Evolutionary conservation across 1,140 invertebrate species (phyloP), one percentile per base, ranked within the genome.

Genomic region (Mactra quadrangularis): DNA sequence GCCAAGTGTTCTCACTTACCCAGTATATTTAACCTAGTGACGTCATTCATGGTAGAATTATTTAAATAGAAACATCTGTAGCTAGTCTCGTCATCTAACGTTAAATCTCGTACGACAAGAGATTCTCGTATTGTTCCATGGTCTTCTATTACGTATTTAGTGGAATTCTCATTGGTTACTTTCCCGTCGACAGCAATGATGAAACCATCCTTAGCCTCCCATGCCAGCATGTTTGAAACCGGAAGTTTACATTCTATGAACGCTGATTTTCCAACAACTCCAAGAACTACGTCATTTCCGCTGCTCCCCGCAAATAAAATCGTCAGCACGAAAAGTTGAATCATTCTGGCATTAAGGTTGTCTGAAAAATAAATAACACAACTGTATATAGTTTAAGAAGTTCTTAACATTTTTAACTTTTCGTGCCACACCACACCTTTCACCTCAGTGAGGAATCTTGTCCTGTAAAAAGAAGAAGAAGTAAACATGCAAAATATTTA

Each of bases 1-100:
- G n/a, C n/a, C n/a, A n/a, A n/a, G n/a, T n/a, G n/a, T n/a, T n/a
- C n/a, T n/a, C n/a, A 82, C 77, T 77, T 85, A 87, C 87, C 87
- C 7, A 87, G 41, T 35, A 87, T 76, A 57, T 76, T 87, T 15
- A 87, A 76, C 27, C 83, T 81, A 17, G 85, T 83, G 13, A 35
- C 50, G 9, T 87, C 50, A 27, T 53, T 76, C 4, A 38, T 53
- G 1, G 17, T 15, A 4, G 38, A 4, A 41, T 85, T 64, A 13
- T 68, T 59, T 6, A 86, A 19, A 19, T 87, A 82, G 66, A 70
- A 84, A 57, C 87, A 87, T 31, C 53, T 53, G 22, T 84, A 87
- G 11, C 41, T 29, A 19, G 79, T 83, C 29, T 87, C 85, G 22
- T 87, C 87, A 50, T 31, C 45, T n/a, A 86, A 41, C 1, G 64